These are phyloP conservation scores for Nycticorax nycticorax DNA, from an alignment of 2,113 vertebrate genomes.

Conservation along the genomic window DNA sequence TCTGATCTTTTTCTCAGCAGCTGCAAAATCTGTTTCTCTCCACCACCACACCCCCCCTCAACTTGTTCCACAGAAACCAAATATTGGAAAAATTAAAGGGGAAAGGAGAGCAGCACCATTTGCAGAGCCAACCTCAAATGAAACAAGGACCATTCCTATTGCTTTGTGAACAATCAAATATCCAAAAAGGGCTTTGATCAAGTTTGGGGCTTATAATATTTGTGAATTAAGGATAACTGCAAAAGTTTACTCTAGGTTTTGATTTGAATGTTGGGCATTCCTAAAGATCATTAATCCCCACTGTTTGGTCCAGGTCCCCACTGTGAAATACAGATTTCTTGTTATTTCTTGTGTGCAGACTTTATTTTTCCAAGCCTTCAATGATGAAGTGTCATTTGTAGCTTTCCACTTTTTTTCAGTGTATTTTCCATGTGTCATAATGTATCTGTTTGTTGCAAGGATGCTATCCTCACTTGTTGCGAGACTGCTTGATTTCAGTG, in stretches of 20 bases:
- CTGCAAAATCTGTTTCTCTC: conserved; percentile 73
- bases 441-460: background rate
- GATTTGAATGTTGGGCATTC: background rate
- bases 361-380: background rate
- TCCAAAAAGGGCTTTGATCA: background rate
- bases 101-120: conserved; percentile 21
- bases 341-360: background rate
- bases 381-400: background rate
- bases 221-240: background rate
- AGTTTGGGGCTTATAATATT: background rate
- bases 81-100: conserved; percentile 67
- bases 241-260: background rate
- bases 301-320: background rate
- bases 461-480: background rate
- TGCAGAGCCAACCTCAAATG: background rate
- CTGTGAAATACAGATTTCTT: background rate
- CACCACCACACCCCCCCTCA: conserved; percentile 1
- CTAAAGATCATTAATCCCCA: background rate
- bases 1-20: conserved; percentile 80
- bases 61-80: background rate
- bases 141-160: background rate
- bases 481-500: background rate
- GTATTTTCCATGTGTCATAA: background rate
- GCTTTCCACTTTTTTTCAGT: background rate
- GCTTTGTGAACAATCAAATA: background rate